Evolutionary conservation across 2,888 invertebrate species (phyloP), one percentile per base, ranked within the genome.

Genomic region (Eumerus sabulonum): DNA sequence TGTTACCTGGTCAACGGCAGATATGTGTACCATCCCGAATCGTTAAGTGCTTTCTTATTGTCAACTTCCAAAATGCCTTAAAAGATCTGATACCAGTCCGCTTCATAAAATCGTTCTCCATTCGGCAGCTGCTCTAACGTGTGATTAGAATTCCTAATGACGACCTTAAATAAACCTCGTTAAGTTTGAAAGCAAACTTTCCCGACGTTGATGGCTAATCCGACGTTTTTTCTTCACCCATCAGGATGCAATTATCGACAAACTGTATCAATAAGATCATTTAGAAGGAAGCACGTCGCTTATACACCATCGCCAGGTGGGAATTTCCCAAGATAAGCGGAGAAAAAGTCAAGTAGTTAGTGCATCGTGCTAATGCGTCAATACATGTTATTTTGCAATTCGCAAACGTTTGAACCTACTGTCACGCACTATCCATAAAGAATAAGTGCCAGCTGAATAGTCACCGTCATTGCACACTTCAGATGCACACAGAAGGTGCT

Each of bases 401-500:
- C 14, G 9, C 13, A 16, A 51, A 62, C 19, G 27, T 40, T 35
- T 50, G 5, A 45, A 38, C 17, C 17, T 9, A 51, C n/a, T 54
- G 51, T 72, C 77, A 77, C 72, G 77, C 77, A 72, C 62, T 57
- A 42, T 62, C 72, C 57, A 44, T 67, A 67, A 67, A 71, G 47
- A 38, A 18, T 0, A 40, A 53, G 7, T 18, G 13, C 11, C 27
- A 44, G 70, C 48, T 66, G 60, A 13, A 44, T 27, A 77, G 59
- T 51, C 54, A 51, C 17, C 14, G 1, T 19, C 44, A 7, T 13
- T 35, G 1, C 44, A 73, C 67, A 71, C 54, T 51, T 45, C 19
- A 13, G 45, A 68, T 73, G 42, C 54, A 38, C 17, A 9, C 11
- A 7, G 54, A 36, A 14, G 12, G 12, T n/a, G 13, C 27, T 27